Evolutionary conservation across 2,797 vertebrate genomes (phyloP), one percentile per base, ranked within the genome.

Genomic region (Austrolebias charrua): DNA sequence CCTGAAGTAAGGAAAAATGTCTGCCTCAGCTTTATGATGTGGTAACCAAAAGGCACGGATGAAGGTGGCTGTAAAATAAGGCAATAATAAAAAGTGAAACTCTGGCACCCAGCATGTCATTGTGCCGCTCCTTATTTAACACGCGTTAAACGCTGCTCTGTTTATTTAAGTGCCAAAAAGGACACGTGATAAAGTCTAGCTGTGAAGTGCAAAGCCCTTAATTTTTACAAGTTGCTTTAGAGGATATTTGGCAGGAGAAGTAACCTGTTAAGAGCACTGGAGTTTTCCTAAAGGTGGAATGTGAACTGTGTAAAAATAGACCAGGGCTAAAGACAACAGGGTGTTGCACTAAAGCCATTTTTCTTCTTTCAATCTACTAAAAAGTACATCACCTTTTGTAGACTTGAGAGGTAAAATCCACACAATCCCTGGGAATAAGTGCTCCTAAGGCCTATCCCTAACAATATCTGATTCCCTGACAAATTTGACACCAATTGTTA

Each of bases 11-110:
- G 88, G 89, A 91, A 93, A 94, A 94, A 81, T 91, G 91, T 94
- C 94, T 94, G 93, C 93, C 91, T 81, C 91, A 90, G 93, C 92
- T 90, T 95, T 94, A 93, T 93, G 93, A 95, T 84, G 93, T 93
- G 89, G 92, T 90, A 90, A 87, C 56, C 86, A 80, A 59, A 94
- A 94, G 92, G 92, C 42, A 85, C 49, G 49, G 69, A 90, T 93
- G 93, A 95, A 91, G 87, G 94, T 93, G 93, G 90, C 92, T 77
- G 79, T 78, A 78, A 90, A 94, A 71, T 83, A 79, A 78, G 46
- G 78, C 81, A 76, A 79, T 33, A 81, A 79, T 63, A 80, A 60
- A 58, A 44, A 79, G 71, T 72, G 54, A 72, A 82, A 83, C 66
- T 68, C 83, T 84, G 84, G 79, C 80, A 80, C 80, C 90, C 82